phyloP scores from a whole-genome alignment of 2,113 vertebrate genomes.

The Ceuthmochares aereus region DNA sequence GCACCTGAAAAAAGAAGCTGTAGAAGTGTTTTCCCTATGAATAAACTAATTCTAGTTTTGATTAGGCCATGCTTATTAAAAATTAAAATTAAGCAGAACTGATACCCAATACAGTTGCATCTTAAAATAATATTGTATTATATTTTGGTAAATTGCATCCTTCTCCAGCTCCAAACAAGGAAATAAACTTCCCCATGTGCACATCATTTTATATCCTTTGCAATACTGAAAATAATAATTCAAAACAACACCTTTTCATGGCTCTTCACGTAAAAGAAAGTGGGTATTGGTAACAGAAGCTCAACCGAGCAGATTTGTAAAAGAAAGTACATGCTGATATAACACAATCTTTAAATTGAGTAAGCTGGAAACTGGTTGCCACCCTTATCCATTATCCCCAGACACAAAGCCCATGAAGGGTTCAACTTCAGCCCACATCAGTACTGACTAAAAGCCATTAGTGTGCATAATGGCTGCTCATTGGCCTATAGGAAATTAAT shows the following conservation, averaged over 20 bases:
- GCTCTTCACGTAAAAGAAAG: neutral
- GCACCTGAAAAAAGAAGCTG: neutral
- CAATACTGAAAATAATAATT: neutral
- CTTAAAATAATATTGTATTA: neutral
- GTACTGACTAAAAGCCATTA: neutral
- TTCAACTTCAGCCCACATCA: neutral
- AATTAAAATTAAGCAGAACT: neutral
- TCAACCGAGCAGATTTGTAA: neutral
- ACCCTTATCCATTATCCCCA: neutral
- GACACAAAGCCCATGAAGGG: slow-evolving; percentile 9
- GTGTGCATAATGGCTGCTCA: neutral
- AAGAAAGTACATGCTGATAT: neutral
- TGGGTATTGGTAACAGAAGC: neutral
- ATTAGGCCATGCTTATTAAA: neutral
- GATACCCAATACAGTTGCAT: neutral
- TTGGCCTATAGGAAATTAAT: neutral
- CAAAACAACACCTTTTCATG: neutral
- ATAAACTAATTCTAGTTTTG: neutral
- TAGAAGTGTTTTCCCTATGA: neutral
- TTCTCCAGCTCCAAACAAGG: neutral
- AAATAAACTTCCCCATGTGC: neutral
- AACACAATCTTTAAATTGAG: neutral
- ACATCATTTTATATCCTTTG: neutral
- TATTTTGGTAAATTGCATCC: neutral
- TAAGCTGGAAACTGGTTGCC: slow-evolving; percentile 1